Evolutionary conservation across 2,888 invertebrate genomes (phyloP).

Genomic region (Eristalis tenax): DNA sequence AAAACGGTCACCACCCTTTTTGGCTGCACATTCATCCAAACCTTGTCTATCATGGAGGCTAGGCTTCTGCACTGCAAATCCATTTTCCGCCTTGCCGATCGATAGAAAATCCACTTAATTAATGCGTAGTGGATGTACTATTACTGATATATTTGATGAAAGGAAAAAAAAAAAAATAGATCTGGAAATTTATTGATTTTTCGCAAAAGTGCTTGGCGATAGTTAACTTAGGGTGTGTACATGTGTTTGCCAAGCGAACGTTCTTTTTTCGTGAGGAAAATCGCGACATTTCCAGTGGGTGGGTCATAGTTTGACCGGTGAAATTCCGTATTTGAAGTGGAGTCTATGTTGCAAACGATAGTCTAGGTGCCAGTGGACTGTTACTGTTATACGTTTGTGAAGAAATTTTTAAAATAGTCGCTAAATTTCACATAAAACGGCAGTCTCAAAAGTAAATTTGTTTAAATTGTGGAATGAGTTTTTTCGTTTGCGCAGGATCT

Average conservation of each 20-base stretch:
- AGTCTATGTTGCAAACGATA: not conserved
- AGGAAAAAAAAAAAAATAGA: conserved; percentile 35
- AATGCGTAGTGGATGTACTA: conserved; percentile 1
- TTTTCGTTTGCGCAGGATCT: conserved; percentile 64
- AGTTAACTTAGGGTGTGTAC: conserved; percentile 69
- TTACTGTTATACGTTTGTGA: not conserved
- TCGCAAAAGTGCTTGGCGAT: conserved; percentile 38
- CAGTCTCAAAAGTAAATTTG: conserved; percentile 26
- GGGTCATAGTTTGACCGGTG: conserved; percentile 55
- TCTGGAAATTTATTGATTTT: conserved; percentile 60
- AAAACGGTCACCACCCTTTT: conserved; percentile 58
- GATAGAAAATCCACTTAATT: not conserved
- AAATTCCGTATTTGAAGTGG: not conserved
- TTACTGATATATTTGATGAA: conserved; percentile 49
- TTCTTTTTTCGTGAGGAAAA: conserved; percentile 57
- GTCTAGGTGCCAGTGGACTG: not conserved
- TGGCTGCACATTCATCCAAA: conserved; percentile 24
- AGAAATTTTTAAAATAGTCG: conserved; percentile 9
- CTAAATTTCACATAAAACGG: conserved; percentile 46
- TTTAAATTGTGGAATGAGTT: conserved; percentile 47
- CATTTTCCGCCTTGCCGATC: not conserved
- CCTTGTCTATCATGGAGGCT: not conserved
- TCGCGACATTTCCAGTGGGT: conserved; percentile 65
- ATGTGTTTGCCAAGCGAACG: conserved; percentile 53
- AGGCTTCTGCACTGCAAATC: not conserved